Evolutionary conservation across 2,888 invertebrate genomes (phyloP).

Genomic region (Zaprionus bogoriensis): DNA sequence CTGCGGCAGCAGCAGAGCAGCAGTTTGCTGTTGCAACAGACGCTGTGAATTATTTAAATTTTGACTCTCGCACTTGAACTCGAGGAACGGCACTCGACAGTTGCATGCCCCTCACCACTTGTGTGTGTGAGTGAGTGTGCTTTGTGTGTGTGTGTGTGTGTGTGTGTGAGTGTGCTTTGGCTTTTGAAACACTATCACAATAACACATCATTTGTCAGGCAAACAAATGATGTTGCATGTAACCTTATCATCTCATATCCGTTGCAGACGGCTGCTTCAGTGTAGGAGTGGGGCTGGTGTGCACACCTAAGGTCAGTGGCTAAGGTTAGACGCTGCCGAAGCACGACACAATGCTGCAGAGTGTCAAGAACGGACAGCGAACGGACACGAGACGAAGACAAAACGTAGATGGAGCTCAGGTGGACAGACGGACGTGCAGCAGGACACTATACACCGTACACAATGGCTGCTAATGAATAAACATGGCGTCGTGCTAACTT

Average conservation of each 20-base stretch:
- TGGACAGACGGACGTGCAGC: slow-evolving; percentile 29
- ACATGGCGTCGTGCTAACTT: slow-evolving; percentile 63
- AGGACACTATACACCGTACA: slow-evolving; percentile 30
- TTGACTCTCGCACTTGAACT: slow-evolving; percentile 64
- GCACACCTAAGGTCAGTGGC: slow-evolving; percentile 62
- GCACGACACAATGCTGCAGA: slow-evolving; percentile 25
- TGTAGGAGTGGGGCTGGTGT: slow-evolving; percentile 1
- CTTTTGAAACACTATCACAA: slow-evolving; percentile 65
- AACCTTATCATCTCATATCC: slow-evolving; percentile 76
- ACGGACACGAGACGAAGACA: slow-evolving; percentile 33
- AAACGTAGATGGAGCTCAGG: slow-evolving; percentile 26
- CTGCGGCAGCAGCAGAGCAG: slow-evolving; percentile 10
- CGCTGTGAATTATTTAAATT: slow-evolving; percentile 66
- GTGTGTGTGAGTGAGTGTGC: slow-evolving; percentile 1
- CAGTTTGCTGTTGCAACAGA: no score
- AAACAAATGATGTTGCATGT: slow-evolving; percentile 77
- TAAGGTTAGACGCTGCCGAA: slow-evolving; percentile 51
- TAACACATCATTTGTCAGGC: slow-evolving; percentile 75
- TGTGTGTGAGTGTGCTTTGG: slow-evolving; percentile 11
- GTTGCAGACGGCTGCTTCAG: slow-evolving; percentile 57
- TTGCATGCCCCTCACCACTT: slow-evolving; percentile 36
- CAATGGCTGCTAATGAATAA: slow-evolving; percentile 74
- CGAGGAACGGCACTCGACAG: slow-evolving; percentile 52
- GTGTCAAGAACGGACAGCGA: slow-evolving; percentile 16
- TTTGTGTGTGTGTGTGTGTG: not conserved